Evolutionary conservation across 2,113 vertebrate genomes (phyloP).

Genomic region (Aleadryas rufinucha): DNA sequence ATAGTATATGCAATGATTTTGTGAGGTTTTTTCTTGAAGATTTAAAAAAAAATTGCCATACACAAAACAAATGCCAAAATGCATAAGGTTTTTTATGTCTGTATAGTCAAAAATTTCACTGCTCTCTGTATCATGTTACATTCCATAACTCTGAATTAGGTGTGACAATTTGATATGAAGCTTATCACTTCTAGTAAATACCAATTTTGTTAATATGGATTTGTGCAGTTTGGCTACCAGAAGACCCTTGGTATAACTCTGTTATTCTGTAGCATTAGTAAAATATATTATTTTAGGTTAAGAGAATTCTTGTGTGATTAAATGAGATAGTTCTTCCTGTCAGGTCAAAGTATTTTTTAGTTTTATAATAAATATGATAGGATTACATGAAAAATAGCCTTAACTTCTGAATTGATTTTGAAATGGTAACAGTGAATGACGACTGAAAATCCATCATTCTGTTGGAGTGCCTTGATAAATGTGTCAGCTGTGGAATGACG

Average conservation of each 20-base stretch:
- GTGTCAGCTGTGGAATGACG: slow-evolving; percentile 41
- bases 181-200: not conserved
- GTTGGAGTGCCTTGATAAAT: slow-evolving; percentile 60
- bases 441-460: slow-evolving; percentile 15
- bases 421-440: not conserved
- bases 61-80: not conserved
- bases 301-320: slow-evolving; percentile 1
- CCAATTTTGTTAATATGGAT: not conserved
- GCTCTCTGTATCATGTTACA: not conserved
- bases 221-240: not conserved
- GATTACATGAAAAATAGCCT: not conserved
- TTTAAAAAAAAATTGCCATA: not conserved
- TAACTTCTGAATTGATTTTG: slow-evolving; percentile 18
- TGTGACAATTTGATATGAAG: not conserved
- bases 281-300: slow-evolving; percentile 8
- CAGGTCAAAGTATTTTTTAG: not conserved
- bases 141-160: not conserved
- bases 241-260: not conserved
- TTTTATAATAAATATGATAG: not conserved
- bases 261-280: not conserved
- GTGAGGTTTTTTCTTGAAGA: not conserved
- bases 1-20: not conserved
- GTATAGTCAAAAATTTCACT: not conserved
- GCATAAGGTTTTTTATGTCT: not conserved
- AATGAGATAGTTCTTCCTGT: not conserved